Evolutionary conservation across 1,140 invertebrate genomes (phyloP), one percentile per base, ranked within the genome.

Genomic region (Apocrypta bakeri): DNA sequence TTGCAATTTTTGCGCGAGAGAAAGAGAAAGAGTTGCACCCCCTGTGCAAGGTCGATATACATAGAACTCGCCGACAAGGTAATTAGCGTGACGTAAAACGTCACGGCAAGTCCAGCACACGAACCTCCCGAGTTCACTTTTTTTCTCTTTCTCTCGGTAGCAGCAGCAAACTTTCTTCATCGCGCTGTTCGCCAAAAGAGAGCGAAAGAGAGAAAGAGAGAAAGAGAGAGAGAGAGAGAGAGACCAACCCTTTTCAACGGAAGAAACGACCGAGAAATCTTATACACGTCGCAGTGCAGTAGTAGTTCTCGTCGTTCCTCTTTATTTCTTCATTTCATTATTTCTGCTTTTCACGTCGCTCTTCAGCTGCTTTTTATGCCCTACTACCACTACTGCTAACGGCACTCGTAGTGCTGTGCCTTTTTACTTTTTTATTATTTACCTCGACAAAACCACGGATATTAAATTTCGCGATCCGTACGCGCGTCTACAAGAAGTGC

Each of bases 41-140:
- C 27, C 56, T n/a, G 33, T 31, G 29, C 72, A 12, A 74, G 33
- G 40, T 24, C 48, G 61, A 76, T 76, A 75, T 69, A 81, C 80
- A 81, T n/a, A 81, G 80, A 82, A 76, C 81, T 82, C 48, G 80
- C 66, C 66, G 75, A 83, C 75, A 78, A 83, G 81, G 64, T 83
- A 83, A 83, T 78, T 82, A 82, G 74, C 73, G 80, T 73, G 72
- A 69, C 72, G 69, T 82, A 82, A 82, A 82, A 82, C 72, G 73
- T 82, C 80, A 76, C 73, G 80, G 9, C 73, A 69, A 72, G 48
- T 9, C 71, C n/a, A 27, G 12, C 31, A 33, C 79, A 69, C 48
- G 56, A 64, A 74, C 69, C 56, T 40, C 14, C 24, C 42, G 48
- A 17, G 24, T 69, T 42, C 71, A 64, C 71, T 76, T 72, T 77